A percentile compares a stretch with the other conserved stretches of the same genome.
Evolutionary conservation across 2,888 invertebrate species (phyloP).

Genomic region (Cotesia congregata): DNA sequence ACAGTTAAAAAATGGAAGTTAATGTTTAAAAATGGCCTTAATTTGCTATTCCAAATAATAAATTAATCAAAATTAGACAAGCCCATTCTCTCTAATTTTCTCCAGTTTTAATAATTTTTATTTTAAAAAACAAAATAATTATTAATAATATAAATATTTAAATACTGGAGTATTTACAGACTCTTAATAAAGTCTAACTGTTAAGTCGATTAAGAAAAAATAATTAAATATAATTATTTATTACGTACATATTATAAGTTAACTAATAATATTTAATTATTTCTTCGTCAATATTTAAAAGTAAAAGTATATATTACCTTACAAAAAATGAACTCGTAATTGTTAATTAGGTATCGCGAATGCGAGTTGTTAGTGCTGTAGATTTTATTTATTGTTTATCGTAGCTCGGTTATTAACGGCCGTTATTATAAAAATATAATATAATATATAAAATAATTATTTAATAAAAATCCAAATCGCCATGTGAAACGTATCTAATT

Average conservation of each 20-base stretch:
- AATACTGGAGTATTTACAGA: not conserved
- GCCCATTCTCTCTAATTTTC: not conserved
- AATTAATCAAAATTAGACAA: not conserved
- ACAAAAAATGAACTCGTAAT: slow-evolving; percentile 1
- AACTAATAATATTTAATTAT: not conserved
- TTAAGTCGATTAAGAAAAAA: no score
- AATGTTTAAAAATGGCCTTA: not conserved
- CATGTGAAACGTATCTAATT: slow-evolving; percentile 11
- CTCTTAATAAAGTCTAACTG: no score
- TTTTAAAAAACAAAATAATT: not conserved
- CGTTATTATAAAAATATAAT: slow-evolving; percentile 13
- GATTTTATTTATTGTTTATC: not conserved
- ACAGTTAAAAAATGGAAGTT: not conserved
- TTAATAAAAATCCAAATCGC: slow-evolving; percentile 28
- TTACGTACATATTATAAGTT: no score
- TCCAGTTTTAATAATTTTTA: not conserved
- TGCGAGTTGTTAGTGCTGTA: not conserved
- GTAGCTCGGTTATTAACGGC: not conserved
- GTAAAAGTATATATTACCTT: not conserved
- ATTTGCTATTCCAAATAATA: not conserved
- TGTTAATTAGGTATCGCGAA: not conserved
- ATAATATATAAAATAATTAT: not conserved
- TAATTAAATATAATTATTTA: no score
- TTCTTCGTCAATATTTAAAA: not conserved
- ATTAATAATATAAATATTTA: not conserved